Conservation (phyloP, 2,797 vertebrate species). For the Arremon aurantiirostris region DNA sequence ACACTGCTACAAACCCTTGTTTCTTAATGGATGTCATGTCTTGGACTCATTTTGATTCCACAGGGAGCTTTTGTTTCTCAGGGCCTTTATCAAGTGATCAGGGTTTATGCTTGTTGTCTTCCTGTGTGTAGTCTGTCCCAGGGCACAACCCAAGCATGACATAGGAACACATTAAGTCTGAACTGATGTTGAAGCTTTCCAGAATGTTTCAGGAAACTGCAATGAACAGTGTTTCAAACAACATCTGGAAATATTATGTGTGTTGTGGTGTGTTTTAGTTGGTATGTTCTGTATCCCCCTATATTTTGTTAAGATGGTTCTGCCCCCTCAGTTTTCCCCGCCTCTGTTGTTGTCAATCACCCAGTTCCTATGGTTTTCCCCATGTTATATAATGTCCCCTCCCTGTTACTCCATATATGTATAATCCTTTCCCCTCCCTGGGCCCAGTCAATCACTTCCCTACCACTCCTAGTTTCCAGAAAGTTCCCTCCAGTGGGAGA, state of each 20-base stretch:
- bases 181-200: neutral
- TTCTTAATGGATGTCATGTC: neutral
- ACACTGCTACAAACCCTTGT: neutral
- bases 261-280: too few species aligned
- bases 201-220: constrained; percentile 18
- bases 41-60: neutral
- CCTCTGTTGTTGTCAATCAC: too few species aligned
- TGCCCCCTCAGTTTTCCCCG: too few species aligned
- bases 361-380: too few species aligned
- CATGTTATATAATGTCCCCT: too few species aligned
- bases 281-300: too few species aligned
- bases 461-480: too few species aligned
- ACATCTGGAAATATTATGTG: constrained; percentile 16
- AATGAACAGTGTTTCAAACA: constrained; percentile 3
- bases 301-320: too few species aligned
- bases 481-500: too few species aligned
- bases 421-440: too few species aligned
- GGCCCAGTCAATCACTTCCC: too few species aligned
- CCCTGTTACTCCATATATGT: too few species aligned
- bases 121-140: neutral
- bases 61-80: neutral
- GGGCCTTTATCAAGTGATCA: neutral
- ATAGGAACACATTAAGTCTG: neutral
- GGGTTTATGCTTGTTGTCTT: constrained; percentile 7
- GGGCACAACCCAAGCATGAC: neutral